phyloP scores from a whole-genome alignment of 2,888 invertebrate species.

The Leptinotarsa peninsularis region DNA sequence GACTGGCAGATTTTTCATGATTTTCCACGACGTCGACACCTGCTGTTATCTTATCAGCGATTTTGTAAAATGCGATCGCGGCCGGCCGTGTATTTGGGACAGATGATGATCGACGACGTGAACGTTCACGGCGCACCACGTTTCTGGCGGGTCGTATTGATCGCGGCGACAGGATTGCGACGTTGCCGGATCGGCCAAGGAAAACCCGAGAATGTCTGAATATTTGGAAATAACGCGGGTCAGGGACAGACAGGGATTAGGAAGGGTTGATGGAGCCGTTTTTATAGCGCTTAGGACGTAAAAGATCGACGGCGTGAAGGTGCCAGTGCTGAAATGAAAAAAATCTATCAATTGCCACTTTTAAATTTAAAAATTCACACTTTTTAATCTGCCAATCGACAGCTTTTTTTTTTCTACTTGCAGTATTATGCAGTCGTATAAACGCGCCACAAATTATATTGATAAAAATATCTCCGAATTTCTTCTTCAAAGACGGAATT shows the following conservation, averaged over 20 bases:
- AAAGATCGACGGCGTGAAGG: too few relatives aligned
- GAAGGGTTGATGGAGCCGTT: background rate
- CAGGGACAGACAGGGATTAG: slow-evolving; percentile 13
- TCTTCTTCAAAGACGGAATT: too few relatives aligned
- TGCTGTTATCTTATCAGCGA: slow-evolving; percentile 47
- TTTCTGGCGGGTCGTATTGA: slow-evolving; percentile 41
- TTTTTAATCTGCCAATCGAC: too few relatives aligned
- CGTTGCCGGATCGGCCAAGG: slow-evolving; percentile 25
- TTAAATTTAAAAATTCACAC: too few relatives aligned
- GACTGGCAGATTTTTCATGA: slow-evolving; percentile 2
- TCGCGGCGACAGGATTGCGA: slow-evolving; percentile 28
- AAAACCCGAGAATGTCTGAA: slow-evolving; percentile 22
- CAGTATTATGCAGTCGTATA: too few relatives aligned
- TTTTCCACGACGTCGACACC: slow-evolving; percentile 11
- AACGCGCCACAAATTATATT: too few relatives aligned
- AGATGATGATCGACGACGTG: slow-evolving; percentile 28
- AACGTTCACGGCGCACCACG: slow-evolving; percentile 47
- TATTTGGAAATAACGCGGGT: background rate
- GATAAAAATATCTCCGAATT: too few relatives aligned
- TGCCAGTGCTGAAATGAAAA: too few relatives aligned
- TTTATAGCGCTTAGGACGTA: too few relatives aligned
- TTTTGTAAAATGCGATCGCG: slow-evolving; percentile 14
- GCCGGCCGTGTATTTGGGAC: slow-evolving; percentile 11
- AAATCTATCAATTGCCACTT: too few relatives aligned
- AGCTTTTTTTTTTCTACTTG: too few relatives aligned